Base-by-base conservation (phyloP, 1,140 invertebrate species). In the Argopecten irradians region DNA sequence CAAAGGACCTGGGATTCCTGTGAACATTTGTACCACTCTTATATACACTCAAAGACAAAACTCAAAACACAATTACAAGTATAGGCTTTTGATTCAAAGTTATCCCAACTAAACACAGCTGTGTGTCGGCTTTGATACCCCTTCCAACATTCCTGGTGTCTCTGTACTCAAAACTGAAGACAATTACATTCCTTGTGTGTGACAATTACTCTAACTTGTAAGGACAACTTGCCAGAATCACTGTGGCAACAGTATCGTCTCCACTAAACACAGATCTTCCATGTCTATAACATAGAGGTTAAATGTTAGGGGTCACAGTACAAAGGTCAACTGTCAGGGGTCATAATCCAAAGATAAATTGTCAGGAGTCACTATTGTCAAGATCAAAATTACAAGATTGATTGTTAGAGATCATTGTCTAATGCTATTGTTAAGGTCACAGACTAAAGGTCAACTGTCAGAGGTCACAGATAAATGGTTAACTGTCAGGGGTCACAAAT, bases 61-160 rank as follows among this genome's bases (percentile, higher is more conserved):
- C 55, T 71, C 55, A 71, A 71, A 71, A 71, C 55, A 71, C 55
- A 71, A 71, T 71, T 71, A 71, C 55, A 71, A 71, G 55, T 71
- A 71, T 71, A 71, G 55, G 55, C 55, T 71, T 71, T 71, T n/a
- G 55, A 71, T 71, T 71, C 55, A 71, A 71, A 71, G 55, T 71
- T 71, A 8, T 71, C 55, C 55, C 55, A 71, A 71, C 55, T 71
- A 11, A 71, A 71, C 8, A n/a, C 55, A 71, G 55, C 55, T 71
- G 55, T 71, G 55, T 71, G 55, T n/a, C 16, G 22, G 55, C 55
- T 71, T 71, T 71, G 55, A 71, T 71, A 71, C 55, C 55, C 55
- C n/a, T 71, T n/a, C 55, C 55, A n/a, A 71, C 55, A 71, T 71
- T 71, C 55, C 22, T n/a, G 5, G 22, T 71, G 55, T 71, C 55